Evolutionary conservation across 2,888 invertebrate genomes (phyloP).

Genomic region (Stramonita haemastoma): DNA sequence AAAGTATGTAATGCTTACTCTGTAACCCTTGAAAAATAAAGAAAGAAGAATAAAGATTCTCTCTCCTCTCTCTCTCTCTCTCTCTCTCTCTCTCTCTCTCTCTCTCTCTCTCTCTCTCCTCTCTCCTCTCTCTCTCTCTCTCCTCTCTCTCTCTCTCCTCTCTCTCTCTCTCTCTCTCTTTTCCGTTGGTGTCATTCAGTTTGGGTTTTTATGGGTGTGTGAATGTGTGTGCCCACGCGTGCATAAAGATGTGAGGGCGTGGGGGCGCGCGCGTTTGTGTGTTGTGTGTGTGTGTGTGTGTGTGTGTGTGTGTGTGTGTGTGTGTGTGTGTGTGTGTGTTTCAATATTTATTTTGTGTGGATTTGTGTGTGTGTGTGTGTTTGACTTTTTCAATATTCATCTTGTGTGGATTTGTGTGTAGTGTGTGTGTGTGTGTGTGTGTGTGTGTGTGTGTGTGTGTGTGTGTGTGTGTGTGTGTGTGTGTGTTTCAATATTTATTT

Average conservation of each 20-base stretch:
- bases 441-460: slow-evolving; percentile 10
- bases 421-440: slow-evolving; percentile 10
- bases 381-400: neutral
- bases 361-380: neutral
- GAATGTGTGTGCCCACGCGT: neutral
- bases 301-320: neutral
- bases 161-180: neutral
- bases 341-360: neutral
- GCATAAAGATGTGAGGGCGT: neutral
- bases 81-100: neutral
- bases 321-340: slow-evolving; percentile 21
- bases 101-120: neutral
- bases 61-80: neutral
- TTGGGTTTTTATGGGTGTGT: neutral
- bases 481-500: neutral
- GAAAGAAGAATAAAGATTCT: too few relatives aligned
- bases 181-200: neutral
- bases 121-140: neutral
- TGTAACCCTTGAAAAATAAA: too few relatives aligned
- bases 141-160: neutral
- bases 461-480: neutral
- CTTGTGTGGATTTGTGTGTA: neutral
- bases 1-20: too few relatives aligned
- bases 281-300: neutral
- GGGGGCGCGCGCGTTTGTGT: neutral